Base-by-base conservation (phyloP, 2,113 vertebrate genomes). In the Dasyurus viverrinus region DNA sequence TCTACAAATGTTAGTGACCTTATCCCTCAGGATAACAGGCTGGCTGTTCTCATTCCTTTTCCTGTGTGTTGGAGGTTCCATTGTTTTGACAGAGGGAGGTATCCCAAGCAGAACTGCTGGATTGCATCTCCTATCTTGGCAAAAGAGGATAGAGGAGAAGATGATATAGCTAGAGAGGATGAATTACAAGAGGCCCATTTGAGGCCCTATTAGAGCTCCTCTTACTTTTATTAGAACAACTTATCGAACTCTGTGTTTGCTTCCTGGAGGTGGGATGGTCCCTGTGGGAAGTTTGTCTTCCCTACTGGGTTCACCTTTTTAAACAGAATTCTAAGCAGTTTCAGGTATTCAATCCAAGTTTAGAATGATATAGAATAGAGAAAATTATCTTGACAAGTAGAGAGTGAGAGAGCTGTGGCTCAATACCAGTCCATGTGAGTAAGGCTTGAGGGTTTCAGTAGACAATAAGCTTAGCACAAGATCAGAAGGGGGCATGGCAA, bases 11-110 rank as follows among this genome's bases (percentile, higher is more conserved):
- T 60, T 8, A 36, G 50, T 57, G 94, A 94, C 90, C 14, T 53
- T 27, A 68, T 93, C 25, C 36, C 92, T 36, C 26, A 89, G 42
- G 14, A 68, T 91, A 93, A 94, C 8, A 47, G 50, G 50, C 26
- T 91, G 93, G 94, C 12, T n/a, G 76, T 27, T 89, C 16, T 76
- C 0, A 54, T 90, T 54, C 0, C 27, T 27, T 30, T 16, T 50
- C 48, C 53, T 76, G 36, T 47, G 94, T 57, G 42, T n/a, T 95
- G 27, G 52, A 99, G 99, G 98, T 99, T 99, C 96, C 99, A 99
- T 42, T 98, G 98, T 53, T 99, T 99, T 91, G 99, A 99, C 96
- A 99, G 98, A 97, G 99, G 98, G n/a, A 98, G 99, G 97, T 99
- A 99, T 52, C 98, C 99, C 0, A 99, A 98, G 30, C 99, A 99